A percentile compares a stretch with the other conserved stretches of the same genome.
Conservation (phyloP, 2,797 vertebrate species). For the Acridotheres tristis region DNA sequence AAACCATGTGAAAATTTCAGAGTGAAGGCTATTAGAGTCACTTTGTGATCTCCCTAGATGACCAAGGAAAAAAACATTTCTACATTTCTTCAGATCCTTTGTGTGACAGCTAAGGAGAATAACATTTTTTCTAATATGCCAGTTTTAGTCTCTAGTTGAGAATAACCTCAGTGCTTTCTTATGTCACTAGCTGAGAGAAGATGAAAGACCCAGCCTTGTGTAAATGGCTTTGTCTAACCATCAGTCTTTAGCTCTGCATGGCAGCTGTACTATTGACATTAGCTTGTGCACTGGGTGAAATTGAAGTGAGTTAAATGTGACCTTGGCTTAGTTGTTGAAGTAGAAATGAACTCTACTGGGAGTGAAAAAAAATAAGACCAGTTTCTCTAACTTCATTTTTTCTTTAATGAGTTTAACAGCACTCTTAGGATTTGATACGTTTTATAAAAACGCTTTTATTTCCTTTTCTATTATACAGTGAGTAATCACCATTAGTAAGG, state of each 20-base stretch:
- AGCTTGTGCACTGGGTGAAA: constrained; percentile 86
- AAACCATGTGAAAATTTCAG: constrained; percentile 85
- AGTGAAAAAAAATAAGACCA: constrained; percentile 81
- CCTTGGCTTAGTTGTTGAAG: constrained; percentile 88
- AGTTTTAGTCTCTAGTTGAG: constrained; percentile 83
- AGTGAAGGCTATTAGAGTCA: constrained; percentile 86
- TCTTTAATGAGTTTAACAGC: constrained; percentile 86
- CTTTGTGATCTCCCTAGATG: constrained; percentile 85
- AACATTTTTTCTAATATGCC: constrained; percentile 84
- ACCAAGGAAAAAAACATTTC: constrained; percentile 83
- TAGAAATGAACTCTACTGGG: constrained; percentile 87
- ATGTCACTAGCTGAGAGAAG: constrained; percentile 85
- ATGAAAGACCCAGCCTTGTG: constrained; percentile 85
- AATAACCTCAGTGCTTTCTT: constrained; percentile 84
- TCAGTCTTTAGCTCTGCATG: constrained; percentile 86
- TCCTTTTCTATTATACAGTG: constrained; percentile 78
- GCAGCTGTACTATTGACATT: constrained; percentile 86
- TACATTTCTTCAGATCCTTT: constrained; percentile 85
- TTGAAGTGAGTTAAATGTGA: constrained; percentile 87
- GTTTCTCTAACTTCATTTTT: constrained; percentile 85
- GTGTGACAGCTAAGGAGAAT: constrained; percentile 85
- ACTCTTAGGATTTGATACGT: constrained; percentile 83
- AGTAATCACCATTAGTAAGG: constrained; percentile 78
- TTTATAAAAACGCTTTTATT: constrained; percentile 80
- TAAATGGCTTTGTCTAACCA: constrained; percentile 88